phyloP scores from a whole-genome alignment of 1,140 invertebrate species.

The Mylabris phalerata region DNA sequence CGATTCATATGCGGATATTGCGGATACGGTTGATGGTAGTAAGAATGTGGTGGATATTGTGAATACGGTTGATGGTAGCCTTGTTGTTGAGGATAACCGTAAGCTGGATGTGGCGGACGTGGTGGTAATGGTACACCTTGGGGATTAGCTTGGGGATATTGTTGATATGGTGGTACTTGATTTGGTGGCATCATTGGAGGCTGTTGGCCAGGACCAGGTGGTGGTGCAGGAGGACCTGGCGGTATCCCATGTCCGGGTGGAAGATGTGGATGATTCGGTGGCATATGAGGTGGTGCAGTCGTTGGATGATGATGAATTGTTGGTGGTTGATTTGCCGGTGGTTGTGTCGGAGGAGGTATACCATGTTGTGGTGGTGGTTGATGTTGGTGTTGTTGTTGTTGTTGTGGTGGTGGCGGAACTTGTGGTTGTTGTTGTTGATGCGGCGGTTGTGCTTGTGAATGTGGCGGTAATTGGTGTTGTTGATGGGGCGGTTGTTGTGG shows the following conservation, averaged over 20 bases:
- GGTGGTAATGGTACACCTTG: conserved; percentile 41
- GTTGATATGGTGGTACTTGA: conserved; percentile 44
- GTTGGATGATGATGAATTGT: conserved; percentile 14
- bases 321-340: conserved; percentile 13
- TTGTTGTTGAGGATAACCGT: conserved; percentile 55
- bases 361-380: conserved; percentile 3
- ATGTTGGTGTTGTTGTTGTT: conserved; percentile 10
- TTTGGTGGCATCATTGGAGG: conserved; percentile 47
- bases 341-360: conserved; percentile 11
- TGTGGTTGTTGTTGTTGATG: conserved; percentile 23
- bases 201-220: conserved; percentile 8
- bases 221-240: conserved; percentile 18
- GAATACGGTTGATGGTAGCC: conserved; percentile 50
- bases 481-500: conserved; percentile 9
- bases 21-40: conserved; percentile 55
- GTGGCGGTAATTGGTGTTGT: conserved; percentile 16
- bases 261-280: conserved; percentile 26
- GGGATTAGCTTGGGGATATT: conserved; percentile 36
- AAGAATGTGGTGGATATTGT: conserved; percentile 50
- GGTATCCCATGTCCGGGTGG: conserved; percentile 33
- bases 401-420: conserved; percentile 23
- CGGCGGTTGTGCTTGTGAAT: too few species aligned
- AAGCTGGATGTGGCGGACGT: conserved; percentile 53
- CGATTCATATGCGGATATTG: conserved; percentile 47
- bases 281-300: conserved; percentile 19